Percentiles rank a stretch among this genome's conserved stretches.
Evolutionary conservation across 2,888 invertebrate genomes (phyloP).

Genomic region (Gnatocerus cornutus): DNA sequence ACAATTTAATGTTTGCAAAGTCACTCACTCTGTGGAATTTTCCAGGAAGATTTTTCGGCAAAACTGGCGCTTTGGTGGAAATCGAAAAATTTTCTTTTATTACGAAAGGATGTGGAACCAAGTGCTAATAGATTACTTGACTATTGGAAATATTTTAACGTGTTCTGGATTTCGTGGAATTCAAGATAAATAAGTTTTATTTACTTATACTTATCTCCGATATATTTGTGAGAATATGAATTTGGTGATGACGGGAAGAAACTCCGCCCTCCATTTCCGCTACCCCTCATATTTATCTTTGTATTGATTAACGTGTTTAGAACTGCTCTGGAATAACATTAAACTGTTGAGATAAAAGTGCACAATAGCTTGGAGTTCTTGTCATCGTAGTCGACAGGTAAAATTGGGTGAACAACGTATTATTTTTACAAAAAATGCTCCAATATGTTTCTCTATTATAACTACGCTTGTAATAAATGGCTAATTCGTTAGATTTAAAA

Average conservation of each 20-base stretch:
- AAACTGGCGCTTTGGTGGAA: too few species aligned
- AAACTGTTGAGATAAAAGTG: conserved; percentile 28
- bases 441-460: too few species aligned
- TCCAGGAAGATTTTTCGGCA: conserved; percentile 15
- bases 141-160: conserved; percentile 15
- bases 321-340: conserved; percentile 37
- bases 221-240: conserved; percentile 44
- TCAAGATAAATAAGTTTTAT: conserved; percentile 38
- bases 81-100: not conserved
- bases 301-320: conserved; percentile 48
- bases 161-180: conserved; percentile 29
- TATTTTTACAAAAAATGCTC: too few species aligned
- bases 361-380: not conserved
- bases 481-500: too few species aligned
- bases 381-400: not conserved
- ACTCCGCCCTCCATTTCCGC: conserved; percentile 48
- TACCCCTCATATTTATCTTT: conserved; percentile 48
- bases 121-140: not conserved
- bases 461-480: too few species aligned
- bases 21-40: conserved; percentile 34
- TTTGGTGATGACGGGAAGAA: conserved; percentile 47
- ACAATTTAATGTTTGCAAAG: conserved; percentile 25
- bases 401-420: too few species aligned
- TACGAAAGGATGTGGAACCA: not conserved
- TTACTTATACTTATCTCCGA: conserved; percentile 40